Base-by-base conservation (phyloP, 1,140 invertebrate species). In the Idris sp. region DNA sequence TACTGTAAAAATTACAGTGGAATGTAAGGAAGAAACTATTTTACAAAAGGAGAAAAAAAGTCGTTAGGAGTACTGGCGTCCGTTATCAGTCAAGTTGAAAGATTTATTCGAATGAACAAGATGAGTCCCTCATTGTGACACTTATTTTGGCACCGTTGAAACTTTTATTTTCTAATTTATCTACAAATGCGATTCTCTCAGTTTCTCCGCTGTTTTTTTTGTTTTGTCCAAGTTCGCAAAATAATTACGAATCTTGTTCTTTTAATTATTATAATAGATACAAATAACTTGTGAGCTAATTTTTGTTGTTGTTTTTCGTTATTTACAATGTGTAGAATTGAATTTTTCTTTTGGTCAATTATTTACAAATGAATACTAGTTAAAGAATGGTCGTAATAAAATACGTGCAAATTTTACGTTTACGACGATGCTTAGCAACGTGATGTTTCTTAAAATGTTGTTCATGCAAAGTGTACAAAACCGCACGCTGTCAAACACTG, bases 301-400 rank as follows among this genome's bases (percentile, higher is more conserved):
- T 72, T n/a, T n/a, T n/a, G n/a, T n/a, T n/a, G n/a, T n/a, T n/a
- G n/a, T n/a, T n/a, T n/a, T n/a, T 64, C 51, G 35, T 65, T 73
- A 73, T 65, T 15, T 65, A 73, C 69, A 73, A 30, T 35, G 51
- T 30, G 41, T 58, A 33, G n/a, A 56, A 62, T 54, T 41, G 35
- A 26, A 31, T 18, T 25, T 25, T 10, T 38, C 28, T 33, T 25
- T 40, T 14, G 30, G 33, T 54, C 46, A 54, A 41, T 43, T 71
- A 73, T 73, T 59, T 73, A 73, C 69, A 73, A 73, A 59, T 73
- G 59, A 73, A 64, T 59, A 64, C 68, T 64, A 72, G 58, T 64
- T 48, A 72, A n/a, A n/a, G 58, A 62, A 53, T 31, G 31, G 15
- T 64, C 33, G 68, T 73, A 73, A 73, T 73, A 73, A 73, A 65